Evolutionary conservation across 2,888 invertebrate species (phyloP), one percentile per base, ranked within the genome.

Genomic region (Protodeltote pygarga): DNA sequence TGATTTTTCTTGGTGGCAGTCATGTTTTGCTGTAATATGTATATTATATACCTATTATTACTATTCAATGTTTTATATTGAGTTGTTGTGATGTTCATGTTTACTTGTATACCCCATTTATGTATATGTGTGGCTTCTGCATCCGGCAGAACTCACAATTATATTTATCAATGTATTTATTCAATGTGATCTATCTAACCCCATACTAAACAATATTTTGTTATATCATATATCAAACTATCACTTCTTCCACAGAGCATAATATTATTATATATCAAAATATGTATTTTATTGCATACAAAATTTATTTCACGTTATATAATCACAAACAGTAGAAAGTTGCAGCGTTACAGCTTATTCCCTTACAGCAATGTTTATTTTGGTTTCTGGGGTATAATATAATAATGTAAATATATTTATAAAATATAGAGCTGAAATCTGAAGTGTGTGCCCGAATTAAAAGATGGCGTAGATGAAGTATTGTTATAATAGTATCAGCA

Each of bases 21-120:
- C 75, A 71, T 77, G 77, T 79, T 79, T 72, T 78, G 72, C 71
- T 77, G 74, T 76, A 71, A 73, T 67, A 71, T 70, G 72, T 69
- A 55, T 65, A 67, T 44, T 60, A 48, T 60, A 37, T 59, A 54
- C 54, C 54, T 54, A 9, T 10, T 67, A 53, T 73, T 63, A 62
- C 71, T 71, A 67, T 71, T 83, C 81, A 86, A 83, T 81, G 88
- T 89, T 87, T 89, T 76, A 80, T 87, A 85, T 86, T 85, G 79
- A 81, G 80, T 80, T 82, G 53, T 77, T 81, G 80, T 87, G 74
- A 65, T 58, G 71, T 79, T 75, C 72, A 83, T 77, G 66, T 61
- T 57, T 53, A 65, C 54, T 61, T 45, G 42, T 51, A 45, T 65
- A 61, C 52, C 67, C 52, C 64, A 44, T 64, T 63, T 61, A 50